Evolutionary conservation across 1,140 invertebrate genomes (phyloP), one percentile per base, ranked within the genome.

Genomic region (Macrobrachium rosenbergii): DNA sequence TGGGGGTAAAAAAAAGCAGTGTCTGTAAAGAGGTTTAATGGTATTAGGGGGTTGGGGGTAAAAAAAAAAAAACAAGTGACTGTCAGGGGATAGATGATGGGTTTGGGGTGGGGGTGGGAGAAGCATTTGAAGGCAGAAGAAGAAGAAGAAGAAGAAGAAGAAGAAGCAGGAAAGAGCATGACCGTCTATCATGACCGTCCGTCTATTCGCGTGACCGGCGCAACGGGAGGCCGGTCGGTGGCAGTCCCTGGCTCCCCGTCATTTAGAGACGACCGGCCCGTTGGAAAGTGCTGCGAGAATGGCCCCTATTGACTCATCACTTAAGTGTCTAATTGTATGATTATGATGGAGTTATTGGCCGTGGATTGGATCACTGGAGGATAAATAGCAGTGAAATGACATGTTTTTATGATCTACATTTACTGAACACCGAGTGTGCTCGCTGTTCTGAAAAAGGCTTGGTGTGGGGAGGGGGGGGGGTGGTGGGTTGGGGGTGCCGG

Each of bases 311-410:
- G 67, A 69, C 67, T 12, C n/a, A 21, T 69, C 37, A 69, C 67
- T 37, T 69, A 69, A 69, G 67, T 69, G 67, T 69, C 67, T 69
- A 69, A 69, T 69, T 69, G 67, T 69, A 37, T 69, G 67, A 69
- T 69, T 69, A 69, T 37, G n/a, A 37, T 37, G 37, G 67, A 69
- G 37, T 69, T 69, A 69, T 69, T 37, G 67, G 67, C 67, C 11
- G n/a, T 19, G 19, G 67, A 69, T 37, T 23, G 21, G 67, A 69
- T 12, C 67, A 69, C n/a, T 69, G 19, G 67, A 21, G 21, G 12
- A n/a, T 69, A 69, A 69, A 37, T 69, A 69, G 67, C 67, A 37
- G 11, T 21, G 67, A 69, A 69, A 69, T 69, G n/a, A 37, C n/a
- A 69, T 69, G 67, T 69, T 69, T 69, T 69, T 69, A 69, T 37